Base-by-base conservation (phyloP, 2,797 vertebrate species). In the Holocentrus rufus region DNA sequence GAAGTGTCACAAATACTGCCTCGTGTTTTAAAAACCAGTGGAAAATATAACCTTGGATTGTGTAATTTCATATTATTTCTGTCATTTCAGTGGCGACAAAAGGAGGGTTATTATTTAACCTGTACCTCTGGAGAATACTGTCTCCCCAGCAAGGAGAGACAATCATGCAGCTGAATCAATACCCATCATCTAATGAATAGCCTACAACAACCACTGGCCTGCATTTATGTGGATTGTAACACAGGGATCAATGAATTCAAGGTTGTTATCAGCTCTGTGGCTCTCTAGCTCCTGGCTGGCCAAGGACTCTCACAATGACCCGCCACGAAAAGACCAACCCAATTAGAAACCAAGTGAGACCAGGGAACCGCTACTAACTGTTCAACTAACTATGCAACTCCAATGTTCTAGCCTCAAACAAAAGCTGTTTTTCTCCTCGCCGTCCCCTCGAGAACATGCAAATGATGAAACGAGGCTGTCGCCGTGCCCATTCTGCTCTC, bases 171-270 rank as follows among this genome's bases (percentile, higher is more conserved):
- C 27, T 50, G 9, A 69, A 54, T 88, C 82, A 44, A 80, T 79
- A 70, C 18, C 65, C 57, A 62, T 70, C 22, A n/a, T 69, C 69
- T 53, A 73, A 83, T 68, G 74, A 72, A 72, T 72, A 70, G 66
- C 54, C 73, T 65, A 20, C 66, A 79, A 53, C 25, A 61, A 36
- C 57, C 15, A 53, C 27, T 15, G 30, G 22, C 44, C 63, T 27
- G 55, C 0, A 46, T 70, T 56, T 46, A 76, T 58, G 50, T 74
- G 2, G 72, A 72, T 74, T 22, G 52, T 17, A 47, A 22, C 18
- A 18, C 49, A 30, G 27, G 47, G 64, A 86, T 83, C 47, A 77
- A 80, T 78, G 56, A 56, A 58, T 76, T 74, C 65, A 49, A 72
- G 77, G 78, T 72, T 85, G 74, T 54, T 60, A 23, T 55, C 63